phyloP scores from a whole-genome alignment of 1,140 invertebrate species.

The Monomorium pharaonis region DNA sequence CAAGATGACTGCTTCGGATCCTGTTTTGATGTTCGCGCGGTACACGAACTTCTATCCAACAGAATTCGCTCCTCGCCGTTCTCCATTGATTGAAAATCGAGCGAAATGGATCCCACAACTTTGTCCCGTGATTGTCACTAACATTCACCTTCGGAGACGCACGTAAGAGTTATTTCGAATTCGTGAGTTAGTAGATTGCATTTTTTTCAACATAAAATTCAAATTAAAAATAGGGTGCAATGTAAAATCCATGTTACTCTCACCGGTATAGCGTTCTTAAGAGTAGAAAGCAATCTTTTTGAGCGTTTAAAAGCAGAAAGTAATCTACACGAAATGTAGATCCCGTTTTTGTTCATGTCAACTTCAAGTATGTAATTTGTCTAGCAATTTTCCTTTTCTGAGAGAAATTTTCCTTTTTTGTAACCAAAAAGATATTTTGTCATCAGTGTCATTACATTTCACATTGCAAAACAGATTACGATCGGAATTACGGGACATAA shows the following conservation, averaged over 20 bases:
- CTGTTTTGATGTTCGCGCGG: conserved; percentile 53
- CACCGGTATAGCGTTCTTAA: conserved; percentile 19
- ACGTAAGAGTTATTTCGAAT: neutral
- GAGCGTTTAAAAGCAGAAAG: neutral
- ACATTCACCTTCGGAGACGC: neutral
- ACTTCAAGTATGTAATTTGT: neutral
- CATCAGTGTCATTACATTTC: neutral
- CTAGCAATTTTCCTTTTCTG: neutral
- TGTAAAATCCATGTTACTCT: neutral
- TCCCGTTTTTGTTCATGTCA: conserved; percentile 54
- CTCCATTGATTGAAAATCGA: conserved; percentile 58
- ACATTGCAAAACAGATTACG: conserved; percentile 41
- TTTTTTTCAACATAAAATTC: neutral
- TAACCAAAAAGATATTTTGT: conserved; percentile 25
- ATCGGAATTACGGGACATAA: conserved; percentile 7
- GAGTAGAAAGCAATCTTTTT: neutral
- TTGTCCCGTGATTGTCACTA: neutral
- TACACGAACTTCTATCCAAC: conserved; percentile 57
- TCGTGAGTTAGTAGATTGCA: no score
- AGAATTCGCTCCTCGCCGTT: conserved; percentile 21
- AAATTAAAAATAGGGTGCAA: no score
- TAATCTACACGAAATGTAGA: neutral
- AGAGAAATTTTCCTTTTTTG: neutral
- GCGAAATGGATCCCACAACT: conserved; percentile 60
- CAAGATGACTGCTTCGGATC: neutral